Conservation (phyloP, 2,797 vertebrate genomes). For the Acipenser oxyrinchus region DNA sequence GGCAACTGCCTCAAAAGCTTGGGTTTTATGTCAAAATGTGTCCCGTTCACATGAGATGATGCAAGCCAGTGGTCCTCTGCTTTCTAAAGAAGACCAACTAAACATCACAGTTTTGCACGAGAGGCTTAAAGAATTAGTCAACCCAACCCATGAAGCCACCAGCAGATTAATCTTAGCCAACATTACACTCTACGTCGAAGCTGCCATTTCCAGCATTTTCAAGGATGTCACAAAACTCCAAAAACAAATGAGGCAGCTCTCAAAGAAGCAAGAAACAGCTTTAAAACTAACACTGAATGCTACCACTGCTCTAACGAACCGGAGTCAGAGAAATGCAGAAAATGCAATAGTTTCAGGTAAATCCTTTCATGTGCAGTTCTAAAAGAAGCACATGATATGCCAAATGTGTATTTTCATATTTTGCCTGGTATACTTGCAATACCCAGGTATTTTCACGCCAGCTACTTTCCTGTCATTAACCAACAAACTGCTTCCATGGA, state of each 20-base stretch:
- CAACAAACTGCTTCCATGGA: too few species aligned
- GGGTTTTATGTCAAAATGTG: constrained; percentile 38
- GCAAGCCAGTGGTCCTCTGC: constrained; percentile 38
- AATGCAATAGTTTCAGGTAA: constrained; percentile 50
- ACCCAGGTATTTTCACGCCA: too few species aligned
- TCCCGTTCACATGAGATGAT: constrained; percentile 35
- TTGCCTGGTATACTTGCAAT: too few species aligned
- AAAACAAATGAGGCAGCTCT: constrained; percentile 42
- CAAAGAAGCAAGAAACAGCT: constrained; percentile 38
- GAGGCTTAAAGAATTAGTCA: constrained; percentile 47
- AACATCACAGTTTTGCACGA: constrained; percentile 45
- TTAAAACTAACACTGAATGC: constrained; percentile 41
- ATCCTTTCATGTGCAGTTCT: not conserved
- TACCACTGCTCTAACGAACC: constrained; percentile 31
- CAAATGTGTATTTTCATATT: too few species aligned
- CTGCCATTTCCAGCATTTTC: constrained; percentile 24
- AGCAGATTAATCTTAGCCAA: constrained; percentile 44
- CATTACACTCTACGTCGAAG: constrained; percentile 45
- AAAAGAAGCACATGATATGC: too few species aligned
- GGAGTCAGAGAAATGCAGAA: constrained; percentile 57
- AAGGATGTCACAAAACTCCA: constrained; percentile 45
- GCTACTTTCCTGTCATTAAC: too few species aligned
- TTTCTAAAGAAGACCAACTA: constrained; percentile 38
- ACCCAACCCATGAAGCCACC: constrained; percentile 47
- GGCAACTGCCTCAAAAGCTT: constrained; percentile 44